Evolutionary conservation across 2,888 invertebrate genomes (phyloP), one percentile per base, ranked within the genome.

Genomic region (Ashinkailepas kermadecensis): DNA sequence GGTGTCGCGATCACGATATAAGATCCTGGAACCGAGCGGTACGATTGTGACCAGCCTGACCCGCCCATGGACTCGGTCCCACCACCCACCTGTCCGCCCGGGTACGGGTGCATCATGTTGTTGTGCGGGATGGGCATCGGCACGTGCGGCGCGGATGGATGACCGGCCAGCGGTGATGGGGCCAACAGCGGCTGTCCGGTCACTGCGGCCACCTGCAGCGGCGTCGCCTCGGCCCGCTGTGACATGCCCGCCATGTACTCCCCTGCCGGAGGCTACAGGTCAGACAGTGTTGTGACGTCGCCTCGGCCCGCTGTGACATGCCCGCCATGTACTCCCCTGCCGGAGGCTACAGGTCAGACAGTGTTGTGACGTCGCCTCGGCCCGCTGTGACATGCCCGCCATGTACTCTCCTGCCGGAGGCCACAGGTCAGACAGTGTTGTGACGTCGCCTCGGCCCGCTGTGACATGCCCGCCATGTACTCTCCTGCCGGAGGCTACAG

Each of bases 131-230:
- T n/a, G 8, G 58, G 79, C 58, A 79, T 21, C 13, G 12, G 0
- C 7, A 25, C 25, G 23, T 88, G 89, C 81, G 88, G 86, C 82
- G 89, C 81, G 18, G 82, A 83, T 62, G 85, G 85, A 3, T 85
- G 85, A 21, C 84, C 89, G 85, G 92, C 93, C 86, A 95, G 89
- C 18, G 94, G 93, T 39, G 92, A 93, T 54, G 94, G 93, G 70
- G 95, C 93, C 85, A 95, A 88, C 82, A 96, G 89, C 9, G 95
- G 95, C 87, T 94, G 95, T 0, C 95, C 95, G 67, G 94, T 94
- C n/a, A 86, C 92, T 59, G 93, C 93, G 82, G 93, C 93, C 83
- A 94, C 94, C 86, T 94, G 95, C 91, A 95, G 93, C 86, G 93
- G 92, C 25, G 92, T 91, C 81, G 92, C 89, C 86, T 91, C 79